phyloP scores from a whole-genome alignment of 2,797 vertebrate genomes.

The Sebastes dallii region DNA sequence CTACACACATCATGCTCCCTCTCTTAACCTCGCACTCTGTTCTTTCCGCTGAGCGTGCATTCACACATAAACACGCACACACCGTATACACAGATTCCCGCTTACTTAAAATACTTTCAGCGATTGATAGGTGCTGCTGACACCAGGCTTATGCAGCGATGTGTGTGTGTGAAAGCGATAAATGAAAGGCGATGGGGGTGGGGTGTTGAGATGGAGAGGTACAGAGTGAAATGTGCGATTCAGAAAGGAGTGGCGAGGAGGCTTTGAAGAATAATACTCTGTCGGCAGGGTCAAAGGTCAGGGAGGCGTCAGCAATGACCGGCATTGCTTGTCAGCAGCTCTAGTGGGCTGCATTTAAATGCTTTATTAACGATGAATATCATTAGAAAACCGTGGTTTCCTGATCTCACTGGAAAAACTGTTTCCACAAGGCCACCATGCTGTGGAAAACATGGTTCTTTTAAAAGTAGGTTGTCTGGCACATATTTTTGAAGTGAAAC shows the following conservation, averaged over 20 bases:
- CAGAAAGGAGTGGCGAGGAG: constrained; percentile 14
- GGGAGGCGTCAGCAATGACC: constrained; percentile 33
- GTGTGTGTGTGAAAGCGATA: constrained; percentile 26
- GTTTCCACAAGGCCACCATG: constrained; percentile 27
- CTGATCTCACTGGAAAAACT: constrained; percentile 41
- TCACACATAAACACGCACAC: constrained; percentile 11
- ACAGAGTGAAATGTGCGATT: constrained; percentile 16
- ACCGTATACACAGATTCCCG: constrained; percentile 28
- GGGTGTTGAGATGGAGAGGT: constrained; percentile 27
- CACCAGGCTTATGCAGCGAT: constrained; percentile 5
- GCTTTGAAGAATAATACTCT: constrained; percentile 36
- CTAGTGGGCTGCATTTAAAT: constrained; percentile 7
- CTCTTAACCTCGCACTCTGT: constrained; percentile 18
- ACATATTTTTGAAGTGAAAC: constrained; percentile 1
- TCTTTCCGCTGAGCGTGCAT: constrained; percentile 51
- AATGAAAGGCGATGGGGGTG: constrained; percentile 16
- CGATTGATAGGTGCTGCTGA: constrained; percentile 54
- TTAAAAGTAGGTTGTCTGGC: constrained; percentile 13
- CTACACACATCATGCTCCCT: constrained; percentile 24
- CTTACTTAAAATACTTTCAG: constrained; percentile 63
- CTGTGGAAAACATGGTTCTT: constrained; percentile 23
- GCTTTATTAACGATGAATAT: constrained; percentile 4
- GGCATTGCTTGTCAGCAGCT: constrained; percentile 61
- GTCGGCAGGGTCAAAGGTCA: constrained; percentile 50
- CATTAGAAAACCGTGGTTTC: constrained; percentile 30